A percentile compares a stretch with the other conserved stretches of the same genome.
Conservation (phyloP, 2,113 vertebrate species). For the Aldabrachelys gigantea region DNA sequence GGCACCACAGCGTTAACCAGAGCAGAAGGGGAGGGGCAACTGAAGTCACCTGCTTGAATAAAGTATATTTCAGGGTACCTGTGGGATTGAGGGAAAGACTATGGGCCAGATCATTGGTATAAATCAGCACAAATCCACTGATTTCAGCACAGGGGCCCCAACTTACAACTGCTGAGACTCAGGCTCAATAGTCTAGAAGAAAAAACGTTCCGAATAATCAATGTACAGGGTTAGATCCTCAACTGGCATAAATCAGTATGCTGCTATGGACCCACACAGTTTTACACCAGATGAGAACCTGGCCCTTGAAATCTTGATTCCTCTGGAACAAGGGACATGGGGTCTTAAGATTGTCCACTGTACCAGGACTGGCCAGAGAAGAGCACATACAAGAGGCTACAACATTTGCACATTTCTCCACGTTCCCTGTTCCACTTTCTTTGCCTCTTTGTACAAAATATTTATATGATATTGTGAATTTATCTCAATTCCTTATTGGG, state of each 20-base stretch:
- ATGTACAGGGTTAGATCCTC: background rate
- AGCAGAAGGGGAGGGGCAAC: background rate
- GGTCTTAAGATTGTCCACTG: background rate
- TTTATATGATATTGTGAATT: background rate
- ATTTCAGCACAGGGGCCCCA: background rate
- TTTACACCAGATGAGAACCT: background rate
- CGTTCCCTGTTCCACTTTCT: background rate
- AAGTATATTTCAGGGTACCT: background rate
- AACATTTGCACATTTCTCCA: background rate
- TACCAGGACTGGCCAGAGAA: background rate
- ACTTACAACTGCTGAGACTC: background rate
- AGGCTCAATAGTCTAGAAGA: background rate
- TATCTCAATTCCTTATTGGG: background rate
- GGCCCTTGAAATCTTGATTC: background rate
- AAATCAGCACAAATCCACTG: background rate
- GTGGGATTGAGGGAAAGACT: background rate
- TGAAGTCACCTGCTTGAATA: background rate
- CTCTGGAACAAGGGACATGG: background rate
- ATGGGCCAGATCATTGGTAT: background rate
- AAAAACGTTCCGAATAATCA: background rate
- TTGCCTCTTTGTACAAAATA: conserved; percentile 17
- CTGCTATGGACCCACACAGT: background rate
- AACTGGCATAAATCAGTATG: background rate
- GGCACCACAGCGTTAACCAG: background rate
- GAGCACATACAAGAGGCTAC: background rate